A percentile compares a stretch with the other conserved stretches of the same genome.
phyloP scores from a whole-genome alignment of 2,797 vertebrate species.

The Myotis vivesi region DNA sequence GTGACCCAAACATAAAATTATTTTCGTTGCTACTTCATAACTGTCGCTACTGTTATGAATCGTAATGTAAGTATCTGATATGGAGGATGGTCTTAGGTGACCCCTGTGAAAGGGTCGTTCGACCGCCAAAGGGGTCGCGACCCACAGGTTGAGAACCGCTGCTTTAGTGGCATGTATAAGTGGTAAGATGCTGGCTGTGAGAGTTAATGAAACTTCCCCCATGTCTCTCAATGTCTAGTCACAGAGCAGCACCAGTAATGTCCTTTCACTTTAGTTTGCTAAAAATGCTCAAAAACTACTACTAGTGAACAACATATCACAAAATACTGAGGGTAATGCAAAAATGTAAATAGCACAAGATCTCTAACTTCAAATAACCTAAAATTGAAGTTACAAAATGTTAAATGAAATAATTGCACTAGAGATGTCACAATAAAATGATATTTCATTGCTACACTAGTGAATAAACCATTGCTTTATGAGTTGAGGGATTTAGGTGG shows the following conservation, averaged over 20 bases:
- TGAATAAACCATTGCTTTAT: not conserved
- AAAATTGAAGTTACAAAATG: not conserved
- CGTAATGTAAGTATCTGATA: too few relatives aligned
- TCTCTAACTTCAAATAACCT: not conserved
- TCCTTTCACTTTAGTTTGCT: not conserved
- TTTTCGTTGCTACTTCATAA: too few relatives aligned
- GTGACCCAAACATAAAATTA: too few relatives aligned
- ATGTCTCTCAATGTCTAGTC: not conserved
- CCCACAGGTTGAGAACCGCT: too few relatives aligned
- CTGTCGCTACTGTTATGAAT: too few relatives aligned
- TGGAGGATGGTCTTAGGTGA: too few relatives aligned
- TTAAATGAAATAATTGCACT: not conserved
- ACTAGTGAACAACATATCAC: not conserved
- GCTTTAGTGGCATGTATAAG: not conserved
- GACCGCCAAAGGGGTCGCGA: too few relatives aligned
- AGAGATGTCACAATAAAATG: not conserved
- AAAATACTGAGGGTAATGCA: not conserved
- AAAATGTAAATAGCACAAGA: not conserved
- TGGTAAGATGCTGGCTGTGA: not conserved
- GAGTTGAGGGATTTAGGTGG: not conserved
- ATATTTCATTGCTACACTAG: not conserved
- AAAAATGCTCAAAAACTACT: not conserved
- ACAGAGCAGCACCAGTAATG: not conserved
- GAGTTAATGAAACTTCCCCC: not conserved
- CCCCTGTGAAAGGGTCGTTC: too few relatives aligned